phyloP scores from a whole-genome alignment of 2,113 vertebrate species.

The Neofelis nebulosa region DNA sequence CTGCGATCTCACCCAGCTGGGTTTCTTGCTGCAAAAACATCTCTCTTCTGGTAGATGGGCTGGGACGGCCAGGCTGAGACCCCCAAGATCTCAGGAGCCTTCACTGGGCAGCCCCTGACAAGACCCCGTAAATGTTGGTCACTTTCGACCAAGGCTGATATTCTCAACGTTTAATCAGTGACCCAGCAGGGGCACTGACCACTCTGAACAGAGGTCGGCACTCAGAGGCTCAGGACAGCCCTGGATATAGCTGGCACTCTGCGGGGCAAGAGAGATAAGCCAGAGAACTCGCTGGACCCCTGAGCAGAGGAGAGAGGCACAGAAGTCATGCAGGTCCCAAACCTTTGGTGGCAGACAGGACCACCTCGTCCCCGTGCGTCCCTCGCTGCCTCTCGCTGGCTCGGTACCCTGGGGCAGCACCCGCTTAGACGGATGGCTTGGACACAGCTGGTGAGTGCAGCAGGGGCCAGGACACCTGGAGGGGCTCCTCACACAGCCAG shows the following conservation, averaged over 20 bases:
- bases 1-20: background rate
- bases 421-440: rapidly evolving
- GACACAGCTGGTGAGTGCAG: background rate
- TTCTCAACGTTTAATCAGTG: background rate
- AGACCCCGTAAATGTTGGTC: background rate
- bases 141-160: background rate
- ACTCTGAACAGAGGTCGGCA: background rate
- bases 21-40: background rate
- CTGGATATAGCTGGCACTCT: background rate
- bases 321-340: background rate
- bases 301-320: background rate
- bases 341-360: constrained; percentile 52
- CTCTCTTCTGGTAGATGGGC: no score
- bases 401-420: background rate
- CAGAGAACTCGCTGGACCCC: background rate
- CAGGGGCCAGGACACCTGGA: background rate
- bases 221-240: background rate
- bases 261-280: background rate
- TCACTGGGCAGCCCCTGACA: background rate
- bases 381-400: background rate
- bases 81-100: background rate
- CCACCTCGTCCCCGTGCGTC: background rate
- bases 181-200: background rate
- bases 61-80: background rate
- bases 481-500: background rate